phyloP scores from a whole-genome alignment of 2,113 vertebrate species.

The Chloropsis cyanopogon region DNA sequence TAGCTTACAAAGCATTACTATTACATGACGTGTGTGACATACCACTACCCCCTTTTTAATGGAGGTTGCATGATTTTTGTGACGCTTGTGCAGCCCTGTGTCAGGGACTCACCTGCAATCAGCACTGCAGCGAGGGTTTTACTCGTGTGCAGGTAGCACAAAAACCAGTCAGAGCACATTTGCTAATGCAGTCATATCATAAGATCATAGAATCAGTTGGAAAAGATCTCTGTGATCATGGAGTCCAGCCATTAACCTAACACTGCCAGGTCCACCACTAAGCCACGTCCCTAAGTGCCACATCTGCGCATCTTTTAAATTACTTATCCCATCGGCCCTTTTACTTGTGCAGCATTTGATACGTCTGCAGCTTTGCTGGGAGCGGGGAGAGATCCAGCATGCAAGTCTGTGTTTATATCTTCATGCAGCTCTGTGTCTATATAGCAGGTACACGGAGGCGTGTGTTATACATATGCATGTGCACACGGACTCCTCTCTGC shows the following conservation, averaged over 20 bases:
- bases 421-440: background rate
- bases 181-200: background rate
- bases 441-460: background rate
- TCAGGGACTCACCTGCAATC: background rate
- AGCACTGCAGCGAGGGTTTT: rapidly evolving
- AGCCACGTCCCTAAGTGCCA: background rate
- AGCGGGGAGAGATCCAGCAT: background rate
- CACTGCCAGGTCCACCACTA: background rate
- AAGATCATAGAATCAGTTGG: background rate
- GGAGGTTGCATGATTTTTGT: background rate
- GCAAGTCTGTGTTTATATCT: background rate
- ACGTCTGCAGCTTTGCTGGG: background rate
- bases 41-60: background rate
- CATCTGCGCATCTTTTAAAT: background rate
- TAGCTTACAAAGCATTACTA: background rate
- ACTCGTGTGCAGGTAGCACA: background rate
- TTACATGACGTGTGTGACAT: rapidly evolving
- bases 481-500: background rate
- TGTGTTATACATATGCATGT: background rate
- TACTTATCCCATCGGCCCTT: background rate
- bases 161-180: background rate
- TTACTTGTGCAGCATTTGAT: background rate
- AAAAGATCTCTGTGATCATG: background rate
- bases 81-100: background rate
- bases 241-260: background rate